These are phyloP conservation scores for Octonoba sinensis DNA, from an alignment of 2,888 invertebrate species.

Conservation along the genomic window DNA sequence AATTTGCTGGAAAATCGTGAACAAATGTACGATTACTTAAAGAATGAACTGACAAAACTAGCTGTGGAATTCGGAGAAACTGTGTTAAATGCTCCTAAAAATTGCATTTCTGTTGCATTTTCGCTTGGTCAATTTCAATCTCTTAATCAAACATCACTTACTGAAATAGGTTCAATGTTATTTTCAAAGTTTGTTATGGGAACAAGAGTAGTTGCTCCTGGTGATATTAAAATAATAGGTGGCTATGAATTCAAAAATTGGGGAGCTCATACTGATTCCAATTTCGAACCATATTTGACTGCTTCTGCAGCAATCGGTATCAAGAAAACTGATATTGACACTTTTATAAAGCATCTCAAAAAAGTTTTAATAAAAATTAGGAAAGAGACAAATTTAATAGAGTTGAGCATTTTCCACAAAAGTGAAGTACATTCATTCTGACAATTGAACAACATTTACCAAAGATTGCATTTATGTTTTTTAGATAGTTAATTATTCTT, in stretches of 20 bases:
- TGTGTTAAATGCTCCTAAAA: slow-evolving; percentile 77
- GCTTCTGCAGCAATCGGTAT: slow-evolving; percentile 82
- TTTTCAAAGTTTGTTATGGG: slow-evolving; percentile 82
- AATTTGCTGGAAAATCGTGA: slow-evolving; percentile 77
- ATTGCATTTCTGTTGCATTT: slow-evolving; percentile 80
- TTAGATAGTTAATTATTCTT: too few relatives aligned
- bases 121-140: slow-evolving; percentile 39
- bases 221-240: slow-evolving; percentile 65
- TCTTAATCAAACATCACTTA: slow-evolving; percentile 69
- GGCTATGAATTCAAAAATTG: slow-evolving; percentile 75
- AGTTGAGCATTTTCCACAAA: slow-evolving; percentile 29
- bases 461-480: too few relatives aligned
- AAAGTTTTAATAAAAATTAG: slow-evolving; percentile 74
- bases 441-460: too few relatives aligned
- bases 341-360: slow-evolving; percentile 78
- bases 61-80: slow-evolving; percentile 76
- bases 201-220: slow-evolving; percentile 74
- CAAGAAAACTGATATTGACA: slow-evolving; percentile 78
- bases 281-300: slow-evolving; percentile 79
- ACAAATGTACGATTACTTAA: slow-evolving; percentile 77
- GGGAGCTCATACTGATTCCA: slow-evolving; percentile 78
- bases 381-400: slow-evolving; percentile 40
- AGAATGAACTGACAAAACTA: slow-evolving; percentile 74
- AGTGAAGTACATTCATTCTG: background rate
- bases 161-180: slow-evolving; percentile 80